Evolutionary conservation across 2,113 vertebrate species (phyloP).

Genomic region (Panthera uncia): DNA sequence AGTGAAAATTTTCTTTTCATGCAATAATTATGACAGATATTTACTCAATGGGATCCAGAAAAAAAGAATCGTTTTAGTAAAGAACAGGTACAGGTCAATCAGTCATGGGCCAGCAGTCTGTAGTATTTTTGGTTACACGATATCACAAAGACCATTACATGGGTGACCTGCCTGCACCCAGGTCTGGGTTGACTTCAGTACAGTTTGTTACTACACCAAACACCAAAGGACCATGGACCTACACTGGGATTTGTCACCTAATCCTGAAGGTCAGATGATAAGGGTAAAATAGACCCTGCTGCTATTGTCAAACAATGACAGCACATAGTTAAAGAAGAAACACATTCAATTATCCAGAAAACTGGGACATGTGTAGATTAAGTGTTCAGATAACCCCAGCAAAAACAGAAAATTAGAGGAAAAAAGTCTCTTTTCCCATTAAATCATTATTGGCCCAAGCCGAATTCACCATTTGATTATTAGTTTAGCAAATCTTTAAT

Average conservation of each 20-base stretch:
- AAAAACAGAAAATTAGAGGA: background rate
- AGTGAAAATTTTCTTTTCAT: background rate
- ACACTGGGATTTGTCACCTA: background rate
- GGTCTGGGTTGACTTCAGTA: background rate
- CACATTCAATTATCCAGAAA: background rate
- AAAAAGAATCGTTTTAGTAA: background rate
- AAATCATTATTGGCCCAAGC: background rate
- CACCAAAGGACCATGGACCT: conserved; percentile 21
- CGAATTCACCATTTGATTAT: background rate
- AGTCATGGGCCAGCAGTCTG: background rate
- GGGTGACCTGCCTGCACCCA: background rate
- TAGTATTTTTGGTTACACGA: background rate
- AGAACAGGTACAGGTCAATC: background rate
- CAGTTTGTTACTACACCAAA: background rate
- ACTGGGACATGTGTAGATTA: background rate
- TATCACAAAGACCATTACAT: background rate
- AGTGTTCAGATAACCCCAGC: background rate
- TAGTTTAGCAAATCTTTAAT: conserved; percentile 22
- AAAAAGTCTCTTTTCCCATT: background rate
- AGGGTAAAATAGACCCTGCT: background rate
- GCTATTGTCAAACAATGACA: background rate
- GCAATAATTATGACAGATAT: background rate
- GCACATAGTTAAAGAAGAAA: background rate
- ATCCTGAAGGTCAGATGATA: conserved; percentile 36
- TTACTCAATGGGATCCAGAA: background rate